Base-by-base conservation (phyloP, 2,888 invertebrate species). In the Apamea crenata region DNA sequence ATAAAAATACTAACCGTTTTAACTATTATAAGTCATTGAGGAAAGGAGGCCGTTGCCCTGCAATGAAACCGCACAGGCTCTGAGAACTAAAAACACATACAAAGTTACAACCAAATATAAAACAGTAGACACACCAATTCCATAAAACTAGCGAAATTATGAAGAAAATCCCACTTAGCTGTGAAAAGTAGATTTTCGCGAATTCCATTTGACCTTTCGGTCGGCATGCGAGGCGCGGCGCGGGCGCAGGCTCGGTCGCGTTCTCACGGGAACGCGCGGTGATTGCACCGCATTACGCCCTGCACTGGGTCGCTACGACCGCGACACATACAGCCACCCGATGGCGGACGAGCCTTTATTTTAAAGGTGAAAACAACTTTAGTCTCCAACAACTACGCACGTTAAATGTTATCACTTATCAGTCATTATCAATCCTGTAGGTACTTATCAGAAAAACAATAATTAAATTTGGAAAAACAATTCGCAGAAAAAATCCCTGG, bases 241-340 rank as follows among this genome's bases (percentile, higher is more conserved):
- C 87, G 89, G 88, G 91, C 91, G 71, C 89, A 83, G 88, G 83
- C 87, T 89, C 91, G 93, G 93, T 91, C 92, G 92, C 92, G 95
- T 96, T 97, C 96, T 95, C 96, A 96, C 96, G 96, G 96, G 96
- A 96, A 97, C 96, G 93, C 92, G 87, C 94, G 94, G 94, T 94
- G 95, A 95, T 95, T 95, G 95, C 95, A 93, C 94, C 92, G 95
- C 94, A 95, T 94, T 95, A 94, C 94, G 93, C 92, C 92, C 93
- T 92, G 94, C 93, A 93, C 93, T 94, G 94, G 94, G 94, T 94
- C 95, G 94, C 87, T 87, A 80, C 92, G 88, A 92, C 92, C 88
- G 91, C 77, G 86, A 81, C 85, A 91, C 92, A 90, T 89, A 86
- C 91, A 91, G 85, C 91, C 90, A 90, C 83, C 81, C 77, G 87